Conservation (phyloP, 2,797 vertebrate genomes). For the Dryobates pubescens region DNA sequence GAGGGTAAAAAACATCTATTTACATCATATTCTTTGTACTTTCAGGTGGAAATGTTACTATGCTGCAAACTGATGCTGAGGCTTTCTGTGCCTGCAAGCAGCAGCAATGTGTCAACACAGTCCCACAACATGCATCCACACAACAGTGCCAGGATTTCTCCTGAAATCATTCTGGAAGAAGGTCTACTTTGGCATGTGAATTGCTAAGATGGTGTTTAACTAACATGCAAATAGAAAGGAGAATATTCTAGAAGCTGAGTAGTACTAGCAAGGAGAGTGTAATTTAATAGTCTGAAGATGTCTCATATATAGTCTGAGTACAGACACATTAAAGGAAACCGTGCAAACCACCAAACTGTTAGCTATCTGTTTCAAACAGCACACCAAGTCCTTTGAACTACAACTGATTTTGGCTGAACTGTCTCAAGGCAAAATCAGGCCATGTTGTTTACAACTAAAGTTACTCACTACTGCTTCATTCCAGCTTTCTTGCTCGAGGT, state of each 20-base stretch:
- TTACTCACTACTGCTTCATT: slow-evolving; percentile 38
- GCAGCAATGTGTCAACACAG: neutral
- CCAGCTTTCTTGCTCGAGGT: slow-evolving; percentile 30
- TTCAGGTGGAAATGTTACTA: neutral
- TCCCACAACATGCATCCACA: neutral
- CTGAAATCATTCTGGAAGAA: slow-evolving; percentile 23
- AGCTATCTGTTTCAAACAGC: slow-evolving; percentile 48
- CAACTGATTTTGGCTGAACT: slow-evolving; percentile 61
- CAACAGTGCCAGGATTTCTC: neutral
- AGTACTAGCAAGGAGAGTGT: slow-evolving; percentile 50
- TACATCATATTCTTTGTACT: neutral
- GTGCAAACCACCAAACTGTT: slow-evolving; percentile 68
- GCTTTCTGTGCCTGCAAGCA: neutral
- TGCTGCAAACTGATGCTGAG: neutral
- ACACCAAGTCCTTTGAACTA: slow-evolving; percentile 68
- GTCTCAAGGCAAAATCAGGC: slow-evolving; percentile 58
- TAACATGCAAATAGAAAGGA: slow-evolving; percentile 56
- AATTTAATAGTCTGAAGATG: slow-evolving; percentile 71
- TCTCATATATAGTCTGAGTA: slow-evolving; percentile 16
- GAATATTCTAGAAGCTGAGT: slow-evolving; percentile 58
- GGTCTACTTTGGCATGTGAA: slow-evolving; percentile 27
- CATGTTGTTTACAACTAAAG: slow-evolving; percentile 59
- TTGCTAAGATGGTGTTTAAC: slow-evolving; percentile 48
- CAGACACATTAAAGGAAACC: slow-evolving; percentile 64
- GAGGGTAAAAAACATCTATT: neutral